Evolutionary conservation across 2,113 vertebrate genomes (phyloP), one percentile per base, ranked within the genome.

Genomic region (Callopanchax toddi): DNA sequence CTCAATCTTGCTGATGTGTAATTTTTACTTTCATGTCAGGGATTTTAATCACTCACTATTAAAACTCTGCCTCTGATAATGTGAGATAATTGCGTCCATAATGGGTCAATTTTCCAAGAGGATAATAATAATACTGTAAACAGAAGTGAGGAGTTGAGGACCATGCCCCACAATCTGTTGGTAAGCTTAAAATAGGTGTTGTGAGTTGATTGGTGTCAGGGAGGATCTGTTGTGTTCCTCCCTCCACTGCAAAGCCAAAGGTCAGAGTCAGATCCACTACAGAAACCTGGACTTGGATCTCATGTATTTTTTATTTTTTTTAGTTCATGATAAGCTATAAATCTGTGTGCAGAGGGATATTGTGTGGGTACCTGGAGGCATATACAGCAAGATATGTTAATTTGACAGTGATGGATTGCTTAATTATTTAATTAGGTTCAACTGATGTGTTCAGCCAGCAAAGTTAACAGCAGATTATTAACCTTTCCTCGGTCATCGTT

Each of bases 371-470:
- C 12, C 56, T 26, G 17, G n/a, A 13, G 13, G 42, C 42, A 59
- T 17, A 44, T 23, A 20, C 17, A 58, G n/a, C 25, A 49, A 56
- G 6, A 25, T 37, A 12, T 23, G 45, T 63, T 65, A 34, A 60
- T 66, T 55, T 78, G 86, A 73, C 78, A 80, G 62, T 74, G 71
- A 81, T 80, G 36, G 72, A 84, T 78, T 52, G 54, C 59, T 63
- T 76, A n/a, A 84, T 83, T 74, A 74, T 83, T 64, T 63, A 59
- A 78, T 73, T 74, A 74, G 58, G 29, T 65, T 29, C 50, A 57
- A 25, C 43, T 65, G 59, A 79, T 67, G 58, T 66, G 42, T 42
- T 40, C 13, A 60, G 50, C 60, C 53, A 71, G 56, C 37, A 46
- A 29, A 60, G 53, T 61, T 54, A 71, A 49, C 3, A 32, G 29